Evolutionary conservation across 2,888 invertebrate genomes (phyloP).

Genomic region (Lydus trimaculatus): DNA sequence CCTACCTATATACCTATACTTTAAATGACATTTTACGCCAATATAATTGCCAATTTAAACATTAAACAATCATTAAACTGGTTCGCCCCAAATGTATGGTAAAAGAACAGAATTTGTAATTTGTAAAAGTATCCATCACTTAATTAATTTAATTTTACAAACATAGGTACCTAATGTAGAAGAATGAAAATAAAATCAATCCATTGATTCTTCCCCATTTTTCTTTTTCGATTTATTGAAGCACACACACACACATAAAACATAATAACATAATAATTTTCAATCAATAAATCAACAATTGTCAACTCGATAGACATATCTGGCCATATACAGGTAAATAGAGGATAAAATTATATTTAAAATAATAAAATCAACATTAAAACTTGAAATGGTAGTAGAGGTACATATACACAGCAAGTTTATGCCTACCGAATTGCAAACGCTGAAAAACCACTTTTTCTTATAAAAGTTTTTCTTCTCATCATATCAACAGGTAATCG

Average conservation of each 20-base stretch:
- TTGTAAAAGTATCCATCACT: neutral
- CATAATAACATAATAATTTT: slow-evolving; percentile 45
- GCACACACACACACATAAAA: neutral
- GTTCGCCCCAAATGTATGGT: too few species aligned
- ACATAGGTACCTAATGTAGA: too few species aligned
- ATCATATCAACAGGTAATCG: slow-evolving; percentile 37
- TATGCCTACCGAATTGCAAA: neutral
- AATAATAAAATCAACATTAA: neutral
- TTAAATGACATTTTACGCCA: neutral
- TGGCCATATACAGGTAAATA: neutral
- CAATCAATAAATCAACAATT: slow-evolving; percentile 44
- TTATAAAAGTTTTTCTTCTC: too few species aligned
- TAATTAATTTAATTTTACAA: neutral
- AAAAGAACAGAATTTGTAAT: neutral
- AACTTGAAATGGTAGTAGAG: neutral
- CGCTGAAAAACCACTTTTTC: neutral
- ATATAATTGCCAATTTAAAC: neutral
- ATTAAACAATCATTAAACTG: neutral
- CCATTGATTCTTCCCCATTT: too few species aligned
- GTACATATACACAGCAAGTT: too few species aligned
- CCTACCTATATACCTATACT: too few species aligned
- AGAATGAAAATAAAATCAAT: too few species aligned
- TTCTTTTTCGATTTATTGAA: too few species aligned
- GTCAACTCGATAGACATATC: slow-evolving; percentile 16
- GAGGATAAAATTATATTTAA: neutral